A percentile compares a stretch with the other conserved stretches of the same genome.
Evolutionary conservation across 37 sponge, comb jelly and placozoan species (phyloP).

Genomic region (Eunapius fragilis): DNA sequence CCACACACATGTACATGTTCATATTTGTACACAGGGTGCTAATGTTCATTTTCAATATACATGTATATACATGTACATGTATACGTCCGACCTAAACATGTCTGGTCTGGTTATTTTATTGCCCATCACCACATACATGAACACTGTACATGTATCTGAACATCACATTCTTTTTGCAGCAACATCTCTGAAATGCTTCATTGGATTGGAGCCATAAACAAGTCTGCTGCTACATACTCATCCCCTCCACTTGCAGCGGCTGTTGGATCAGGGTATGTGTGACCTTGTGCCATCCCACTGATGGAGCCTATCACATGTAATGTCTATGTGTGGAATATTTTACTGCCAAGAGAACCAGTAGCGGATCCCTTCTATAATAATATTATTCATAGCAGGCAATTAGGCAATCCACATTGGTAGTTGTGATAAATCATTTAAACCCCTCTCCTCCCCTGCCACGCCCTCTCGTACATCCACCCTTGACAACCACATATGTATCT

Average conservation of each 20-base stretch:
- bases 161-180: slow-evolving; percentile 23
- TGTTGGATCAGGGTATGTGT: slow-evolving; percentile 63
- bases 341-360: no score
- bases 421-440: no score
- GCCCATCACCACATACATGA: not conserved
- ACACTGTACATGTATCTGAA: no score
- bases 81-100: not conserved
- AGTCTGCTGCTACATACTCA: slow-evolving; percentile 79
- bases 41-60: not conserved
- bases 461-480: no score
- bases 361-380: no score
- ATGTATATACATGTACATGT: not conserved
- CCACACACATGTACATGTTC: no score
- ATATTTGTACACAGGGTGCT: not conserved
- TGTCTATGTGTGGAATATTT: not conserved
- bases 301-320: not conserved
- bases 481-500: no score
- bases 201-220: slow-evolving; percentile 94
- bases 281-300: not conserved
- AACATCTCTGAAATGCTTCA: slow-evolving; percentile 80
- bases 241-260: slow-evolving; percentile 84
- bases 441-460: no score
- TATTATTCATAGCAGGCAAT: no score
- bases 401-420: no score
- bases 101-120: not conserved